These are phyloP conservation scores for Centruroides sculpturatus DNA, from an alignment of 1,140 invertebrate species.

Conservation along the genomic window DNA sequence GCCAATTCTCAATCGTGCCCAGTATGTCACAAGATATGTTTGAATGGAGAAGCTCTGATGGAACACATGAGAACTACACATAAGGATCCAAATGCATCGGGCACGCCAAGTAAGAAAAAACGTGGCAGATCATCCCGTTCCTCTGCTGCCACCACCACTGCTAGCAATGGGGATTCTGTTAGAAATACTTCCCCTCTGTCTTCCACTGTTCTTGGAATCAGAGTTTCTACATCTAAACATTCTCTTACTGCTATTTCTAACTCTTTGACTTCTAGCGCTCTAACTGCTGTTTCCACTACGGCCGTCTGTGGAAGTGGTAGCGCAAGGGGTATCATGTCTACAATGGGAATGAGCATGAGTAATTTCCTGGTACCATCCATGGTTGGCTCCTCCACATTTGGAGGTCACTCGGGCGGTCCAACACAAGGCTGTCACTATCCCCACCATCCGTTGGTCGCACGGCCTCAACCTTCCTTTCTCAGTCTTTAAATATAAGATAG, in stretches of 20 bases:
- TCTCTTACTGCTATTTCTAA: slow-evolving; percentile 4
- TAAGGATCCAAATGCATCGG: slow-evolving; percentile 73
- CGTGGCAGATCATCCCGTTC: slow-evolving; percentile 12
- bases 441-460: slow-evolving; percentile 7
- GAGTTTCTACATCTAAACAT: background rate
- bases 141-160: slow-evolving; percentile 11
- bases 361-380: slow-evolving; percentile 6
- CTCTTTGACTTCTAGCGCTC: slow-evolving; percentile 3
- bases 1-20: slow-evolving; percentile 63
- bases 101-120: slow-evolving; percentile 62
- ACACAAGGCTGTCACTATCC: background rate
- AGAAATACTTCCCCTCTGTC: slow-evolving; percentile 7
- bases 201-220: background rate
- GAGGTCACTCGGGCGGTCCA: slow-evolving; percentile 2
- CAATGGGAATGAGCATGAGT: slow-evolving; percentile 12
- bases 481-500: slow-evolving; percentile 5
- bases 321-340: slow-evolving; percentile 5
- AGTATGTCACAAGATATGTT: slow-evolving; percentile 80
- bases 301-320: too few relatives aligned
- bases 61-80: slow-evolving; percentile 90
- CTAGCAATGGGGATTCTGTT: too few relatives aligned
- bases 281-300: too few relatives aligned
- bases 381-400: background rate
- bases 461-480: slow-evolving; percentile 8
- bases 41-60: slow-evolving; percentile 76